Evolutionary conservation across 2,113 vertebrate species (phyloP).

Genomic region (Arothron firmamentum): DNA sequence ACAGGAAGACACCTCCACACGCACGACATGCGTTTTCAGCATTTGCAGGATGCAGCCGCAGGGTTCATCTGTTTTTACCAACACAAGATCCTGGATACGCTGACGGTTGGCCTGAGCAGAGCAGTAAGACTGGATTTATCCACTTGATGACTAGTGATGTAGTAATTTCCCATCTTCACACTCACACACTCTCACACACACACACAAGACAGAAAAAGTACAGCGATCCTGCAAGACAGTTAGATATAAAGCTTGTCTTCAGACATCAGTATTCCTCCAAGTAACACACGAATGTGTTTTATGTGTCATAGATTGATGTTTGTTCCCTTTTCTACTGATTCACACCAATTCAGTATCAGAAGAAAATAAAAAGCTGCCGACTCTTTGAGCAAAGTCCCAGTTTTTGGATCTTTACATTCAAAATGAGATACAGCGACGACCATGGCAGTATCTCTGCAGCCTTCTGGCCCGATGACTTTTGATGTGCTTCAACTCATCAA

Average conservation of each 20-base stretch:
- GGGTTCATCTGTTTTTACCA: too few species aligned
- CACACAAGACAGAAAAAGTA: slow-evolving; percentile 26
- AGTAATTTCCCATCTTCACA: slow-evolving; percentile 1
- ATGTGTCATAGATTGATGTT: slow-evolving; percentile 23
- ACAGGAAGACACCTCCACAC: slow-evolving; percentile 28
- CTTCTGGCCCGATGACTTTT: neutral
- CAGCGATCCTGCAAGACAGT: slow-evolving; percentile 37
- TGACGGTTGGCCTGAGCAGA: too few species aligned
- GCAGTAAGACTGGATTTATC: too few species aligned
- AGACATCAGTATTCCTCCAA: slow-evolving; percentile 30
- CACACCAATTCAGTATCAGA: slow-evolving; percentile 23
- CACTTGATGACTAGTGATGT: slow-evolving; percentile 2
- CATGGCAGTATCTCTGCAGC: slow-evolving; percentile 21
- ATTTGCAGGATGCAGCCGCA: neutral
- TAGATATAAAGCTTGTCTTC: slow-evolving; percentile 33
- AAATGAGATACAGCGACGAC: slow-evolving; percentile 26
- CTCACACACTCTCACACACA: slow-evolving; percentile 10
- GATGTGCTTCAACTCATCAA: neutral
- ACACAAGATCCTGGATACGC: too few species aligned
- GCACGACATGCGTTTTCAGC: neutral
- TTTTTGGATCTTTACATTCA: slow-evolving; percentile 59
- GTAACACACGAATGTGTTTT: neutral
- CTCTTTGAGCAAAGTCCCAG: slow-evolving; percentile 27
- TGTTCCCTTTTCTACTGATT: slow-evolving; percentile 54
- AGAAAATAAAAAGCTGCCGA: slow-evolving; percentile 58